Base-by-base conservation (phyloP, 1,140 invertebrate genomes). In the Cepaea nemoralis region DNA sequence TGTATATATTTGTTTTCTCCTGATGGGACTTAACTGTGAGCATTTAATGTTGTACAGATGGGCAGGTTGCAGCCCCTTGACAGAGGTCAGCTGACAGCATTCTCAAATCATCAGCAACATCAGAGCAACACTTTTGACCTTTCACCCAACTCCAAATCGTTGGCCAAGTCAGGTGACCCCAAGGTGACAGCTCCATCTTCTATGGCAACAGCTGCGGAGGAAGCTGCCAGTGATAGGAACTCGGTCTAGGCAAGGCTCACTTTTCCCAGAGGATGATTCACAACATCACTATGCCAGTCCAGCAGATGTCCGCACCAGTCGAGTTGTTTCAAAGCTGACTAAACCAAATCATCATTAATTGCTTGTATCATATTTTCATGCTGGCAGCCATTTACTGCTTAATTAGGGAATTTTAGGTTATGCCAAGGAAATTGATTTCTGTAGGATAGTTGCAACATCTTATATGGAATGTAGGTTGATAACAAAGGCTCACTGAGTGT, bases 1-100 rank as follows among this genome's bases (percentile, higher is more conserved):
- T n/a, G 31, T 27, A 27, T n/a, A 33, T 33, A 39, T 35, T 33
- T 69, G 6, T 69, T 33, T 10, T 69, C n/a, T 39, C 8, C 8
- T 33, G n/a, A 33, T 16, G 31, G 67, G 19, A 8, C 35, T 37
- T 16, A 14, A 39, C 24, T 14, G 6, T 12, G 10, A 39, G 19
- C 40, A 19, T 40, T 40, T 70, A 6, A 40, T 10, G 2, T 39
- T 70, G 2, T 70, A n/a, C 69, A 74, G 71, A 27, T 74, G 10
- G 71, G 71, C 16, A 74, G 71, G 50, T 45, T 74, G 1, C 71
- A 74, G 33, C 71, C 71, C 12, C n/a, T 74, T 0, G n/a, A 42
- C 31, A 74, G 40, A 74, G 71, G 71, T n/a, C 71, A 74, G 27
- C 12, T 33, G 14, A 33, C 24, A 33, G 14, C 42, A 27, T 27